phyloP scores from a whole-genome alignment of 2,797 vertebrate genomes.

The Acestrorhynchus altus region DNA sequence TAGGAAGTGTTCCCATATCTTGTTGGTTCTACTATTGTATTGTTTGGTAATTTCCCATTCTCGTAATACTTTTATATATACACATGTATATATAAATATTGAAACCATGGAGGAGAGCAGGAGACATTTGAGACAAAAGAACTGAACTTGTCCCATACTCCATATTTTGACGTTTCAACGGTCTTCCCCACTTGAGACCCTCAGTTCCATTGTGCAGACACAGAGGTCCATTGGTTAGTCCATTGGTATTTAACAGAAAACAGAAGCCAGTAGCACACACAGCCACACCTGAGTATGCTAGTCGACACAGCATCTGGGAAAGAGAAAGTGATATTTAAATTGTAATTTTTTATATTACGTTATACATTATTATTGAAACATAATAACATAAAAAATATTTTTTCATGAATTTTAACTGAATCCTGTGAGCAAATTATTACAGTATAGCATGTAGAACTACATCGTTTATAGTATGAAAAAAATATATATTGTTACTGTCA shows the following conservation, averaged over 20 bases:
- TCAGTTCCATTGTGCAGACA: constrained; percentile 72
- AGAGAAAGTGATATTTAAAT: constrained; percentile 10
- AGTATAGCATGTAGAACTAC: no score
- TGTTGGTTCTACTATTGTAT: neutral
- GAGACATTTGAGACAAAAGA: neutral
- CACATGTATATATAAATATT: no score
- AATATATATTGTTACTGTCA: no score
- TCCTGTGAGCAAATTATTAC: no score
- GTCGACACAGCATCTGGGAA: constrained; percentile 67
- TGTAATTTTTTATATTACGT: no score
- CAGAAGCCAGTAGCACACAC: constrained; percentile 62
- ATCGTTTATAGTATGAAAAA: no score
- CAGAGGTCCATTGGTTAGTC: constrained; percentile 71
- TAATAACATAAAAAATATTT: no score
- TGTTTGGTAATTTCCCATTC: neutral
- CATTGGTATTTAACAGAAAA: constrained; percentile 66
- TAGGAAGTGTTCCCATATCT: neutral
- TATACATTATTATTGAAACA: no score
- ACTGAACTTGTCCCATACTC: constrained; percentile 58
- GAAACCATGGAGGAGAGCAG: no score
- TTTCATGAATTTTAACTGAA: no score
- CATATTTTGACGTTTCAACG: constrained; percentile 55
- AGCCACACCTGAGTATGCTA: constrained; percentile 63
- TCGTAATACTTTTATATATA: no score
- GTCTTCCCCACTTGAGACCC: constrained; percentile 70